Evolutionary conservation across 2,888 invertebrate species (phyloP).

Genomic region (Lycophotia porphyrea): DNA sequence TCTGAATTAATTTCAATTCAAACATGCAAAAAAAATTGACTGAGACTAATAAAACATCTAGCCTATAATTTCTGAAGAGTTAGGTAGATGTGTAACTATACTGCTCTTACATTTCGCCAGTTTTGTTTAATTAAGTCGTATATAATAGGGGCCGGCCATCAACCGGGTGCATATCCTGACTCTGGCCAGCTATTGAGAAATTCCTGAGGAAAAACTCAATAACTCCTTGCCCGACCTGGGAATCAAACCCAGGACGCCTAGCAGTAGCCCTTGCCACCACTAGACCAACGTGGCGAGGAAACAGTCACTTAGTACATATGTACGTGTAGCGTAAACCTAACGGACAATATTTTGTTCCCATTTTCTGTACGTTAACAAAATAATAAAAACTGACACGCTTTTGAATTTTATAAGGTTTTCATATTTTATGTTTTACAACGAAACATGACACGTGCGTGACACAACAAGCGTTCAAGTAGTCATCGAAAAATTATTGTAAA

Average conservation of each 20-base stretch:
- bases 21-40: slow-evolving; percentile 11
- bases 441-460: slow-evolving; percentile 52
- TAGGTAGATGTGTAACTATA: not conserved
- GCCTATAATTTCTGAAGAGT: not conserved
- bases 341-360: slow-evolving; percentile 22
- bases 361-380: slow-evolving; percentile 25
- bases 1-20: not conserved
- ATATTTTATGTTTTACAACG: slow-evolving; percentile 50
- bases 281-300: not conserved
- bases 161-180: not conserved
- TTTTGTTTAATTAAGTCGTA: not conserved
- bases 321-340: not conserved
- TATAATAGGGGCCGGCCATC: not conserved
- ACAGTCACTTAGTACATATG: not conserved
- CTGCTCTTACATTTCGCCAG: not conserved
- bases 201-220: not conserved
- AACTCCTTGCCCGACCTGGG: not conserved
- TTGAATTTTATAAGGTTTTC: slow-evolving; percentile 40
- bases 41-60: not conserved
- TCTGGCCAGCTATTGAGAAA: not conserved
- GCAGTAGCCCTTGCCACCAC: not conserved
- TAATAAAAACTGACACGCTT: slow-evolving; percentile 42
- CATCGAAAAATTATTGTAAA: slow-evolving; percentile 55
- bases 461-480: slow-evolving; percentile 48
- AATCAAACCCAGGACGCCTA: not conserved